Base-by-base conservation (phyloP, 2,797 vertebrate species). In the Onychomys torridus region DNA sequence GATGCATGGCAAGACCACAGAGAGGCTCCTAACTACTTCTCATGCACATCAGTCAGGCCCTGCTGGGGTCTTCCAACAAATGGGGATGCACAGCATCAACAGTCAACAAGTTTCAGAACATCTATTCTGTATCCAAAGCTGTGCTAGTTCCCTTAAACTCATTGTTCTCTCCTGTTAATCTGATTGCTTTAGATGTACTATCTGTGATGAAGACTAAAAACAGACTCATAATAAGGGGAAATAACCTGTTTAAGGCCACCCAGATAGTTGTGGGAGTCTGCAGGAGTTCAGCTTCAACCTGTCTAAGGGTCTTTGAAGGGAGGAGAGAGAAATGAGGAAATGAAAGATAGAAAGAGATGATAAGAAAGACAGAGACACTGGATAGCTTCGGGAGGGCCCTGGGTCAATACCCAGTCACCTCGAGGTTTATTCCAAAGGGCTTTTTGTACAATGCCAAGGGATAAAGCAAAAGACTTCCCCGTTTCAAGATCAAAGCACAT, bases 161-260 rank as follows among this genome's bases (percentile, higher is more conserved):
- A 78, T 87, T 52, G 93, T 95, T 84, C 89, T 91, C 69, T 91
- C 59, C 29, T 14, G n/a, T 10, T 94, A 21, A 89, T 82, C 52
- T 86, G 23, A 32, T 43, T 69, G 69, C 19, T 16, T 71, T 52
- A 96, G 55, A 89, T 85, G 84, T 63, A 71, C 89, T 34, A 83
- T 92, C 14, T 91, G 34, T n/a, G 17, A 65, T 91, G 25, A 46
- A 46, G 73, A 79, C 21, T 93, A 76, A 29, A 94, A 93, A 67
- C 13, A 77, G 59, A 91, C 25, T 88, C 52, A 61, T 75, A 96
- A 95, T 84, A 79, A 55, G 63, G 90, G 23, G 23, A 96, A 91
- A 75, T 86, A 73, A 84, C 11, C 85, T 67, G 49, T 83, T 87
- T 73, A 76, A 89, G 43, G 69, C 43, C 43, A 95, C 32, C 14